Evolutionary conservation across 1,140 invertebrate genomes (phyloP), one percentile per base, ranked within the genome.

Genomic region (Pseudomyrmex cubaensis): DNA sequence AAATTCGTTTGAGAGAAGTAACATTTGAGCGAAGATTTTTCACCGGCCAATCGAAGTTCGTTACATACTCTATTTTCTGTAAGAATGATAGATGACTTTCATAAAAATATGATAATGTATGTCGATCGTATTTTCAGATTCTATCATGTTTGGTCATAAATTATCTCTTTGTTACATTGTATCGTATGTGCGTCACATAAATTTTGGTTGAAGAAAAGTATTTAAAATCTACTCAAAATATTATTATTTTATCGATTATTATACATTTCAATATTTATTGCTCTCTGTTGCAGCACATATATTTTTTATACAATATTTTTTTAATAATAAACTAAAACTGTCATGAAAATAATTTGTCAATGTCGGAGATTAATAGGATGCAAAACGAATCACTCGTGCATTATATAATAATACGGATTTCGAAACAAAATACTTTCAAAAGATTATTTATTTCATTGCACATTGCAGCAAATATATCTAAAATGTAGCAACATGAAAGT

Each of bases 11-110:
- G 70, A 62, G 22, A 56, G 7, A 82, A 73, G 70, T 63, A 70
- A 64, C 80, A 56, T 59, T 80, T 48, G 76, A 54, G 20, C 62
- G 7, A 44, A 78, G 52, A 72, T 80, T 80, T 80, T 80, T 80
- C 44, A 80, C 35, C n/a, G 44, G 22, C 22, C 64, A 35, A 72
- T n/a, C 44, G 66, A 59, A 17, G 20, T 59, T 63, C 25, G 67
- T 70, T 57, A 17, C 44, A 35, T 35, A 35, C 5, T 35, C 35
- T 35, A 35, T 35, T 35, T 35, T 50, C 15, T 4, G 12, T 5
- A 15, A 25, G n/a, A 54, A 77, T 77, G 74, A 77, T 67, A 17
- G 35, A 77, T 67, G 62, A 67, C n/a, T 75, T 25, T 13, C 13
- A n/a, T 17, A n/a, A 52, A 46, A 35, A 20, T 46, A 9, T 22